Percentiles rank a stretch among this genome's conserved stretches.
These are phyloP conservation scores for Zelostemma sp. DNA, from an alignment of 1,140 invertebrate genomes.

Conservation along the genomic window DNA sequence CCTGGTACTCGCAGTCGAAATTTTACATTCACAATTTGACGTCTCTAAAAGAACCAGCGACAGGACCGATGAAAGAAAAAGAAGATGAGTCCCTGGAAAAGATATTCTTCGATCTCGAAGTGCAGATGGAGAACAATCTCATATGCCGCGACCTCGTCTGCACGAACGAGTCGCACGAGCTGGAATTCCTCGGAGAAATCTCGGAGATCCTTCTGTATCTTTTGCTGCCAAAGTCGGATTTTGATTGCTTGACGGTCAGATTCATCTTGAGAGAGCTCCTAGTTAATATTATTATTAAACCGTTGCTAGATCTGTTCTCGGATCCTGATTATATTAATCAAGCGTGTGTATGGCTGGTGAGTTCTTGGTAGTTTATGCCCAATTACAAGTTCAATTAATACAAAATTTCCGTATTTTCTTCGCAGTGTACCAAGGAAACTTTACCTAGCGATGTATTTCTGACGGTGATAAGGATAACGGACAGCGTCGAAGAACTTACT, in stretches of 20 bases:
- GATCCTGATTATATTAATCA: conserved; percentile 97
- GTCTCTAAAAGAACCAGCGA: conserved; percentile 59
- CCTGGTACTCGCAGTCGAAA: conserved; percentile 73
- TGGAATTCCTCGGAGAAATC: conserved; percentile 86
- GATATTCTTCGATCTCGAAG: conserved; percentile 90
- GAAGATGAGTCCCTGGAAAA: conserved; percentile 74
- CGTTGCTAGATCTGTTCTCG: conserved; percentile 84
- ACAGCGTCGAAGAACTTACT: conserved; percentile 83
- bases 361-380: no score
- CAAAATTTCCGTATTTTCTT: no score
- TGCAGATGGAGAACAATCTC: conserved; percentile 85
- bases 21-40: conserved; percentile 67
- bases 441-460: conserved; percentile 88
- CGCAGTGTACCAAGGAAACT: conserved; percentile 82
- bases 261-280: conserved; percentile 86
- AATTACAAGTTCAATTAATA: no score
- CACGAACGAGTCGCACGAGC: conserved; percentile 74
- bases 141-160: conserved; percentile 78
- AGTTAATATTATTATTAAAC: conserved; percentile 83
- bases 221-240: conserved; percentile 86
- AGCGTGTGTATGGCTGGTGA: conserved; percentile 90
- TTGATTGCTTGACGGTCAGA: conserved; percentile 85
- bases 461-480: conserved; percentile 82
- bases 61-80: conserved; percentile 45
- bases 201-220: conserved; percentile 88